Evolutionary conservation across 2,888 invertebrate species (phyloP).

Genomic region (Ceratothoa steindachneri): DNA sequence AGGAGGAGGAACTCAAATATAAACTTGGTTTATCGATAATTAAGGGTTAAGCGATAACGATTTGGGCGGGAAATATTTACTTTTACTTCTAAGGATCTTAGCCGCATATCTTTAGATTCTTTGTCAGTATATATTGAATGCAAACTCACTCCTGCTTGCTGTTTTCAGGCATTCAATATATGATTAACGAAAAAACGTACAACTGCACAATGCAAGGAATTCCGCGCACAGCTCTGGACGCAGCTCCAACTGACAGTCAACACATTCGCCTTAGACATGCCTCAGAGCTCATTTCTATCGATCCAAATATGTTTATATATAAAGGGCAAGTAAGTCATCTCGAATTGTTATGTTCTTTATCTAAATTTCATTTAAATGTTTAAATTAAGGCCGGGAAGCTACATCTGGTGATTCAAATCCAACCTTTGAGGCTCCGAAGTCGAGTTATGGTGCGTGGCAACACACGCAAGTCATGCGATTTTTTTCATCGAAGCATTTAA

Average conservation of each 20-base stretch:
- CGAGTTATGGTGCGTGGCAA: neutral
- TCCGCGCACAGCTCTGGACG: constrained; percentile 48
- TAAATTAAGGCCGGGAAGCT: no score
- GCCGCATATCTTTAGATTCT: no score
- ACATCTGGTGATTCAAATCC: neutral
- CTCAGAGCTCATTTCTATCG: constrained; percentile 49
- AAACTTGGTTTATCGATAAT: no score
- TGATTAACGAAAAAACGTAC: constrained; percentile 49
- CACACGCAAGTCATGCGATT: no score
- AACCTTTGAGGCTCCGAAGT: neutral
- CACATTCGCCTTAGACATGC: constrained; percentile 49
- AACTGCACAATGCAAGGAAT: constrained; percentile 50
- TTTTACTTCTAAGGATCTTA: no score
- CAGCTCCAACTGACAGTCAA: constrained; percentile 47
- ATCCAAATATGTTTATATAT: constrained; percentile 48
- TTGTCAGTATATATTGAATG: no score
- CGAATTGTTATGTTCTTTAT: neutral
- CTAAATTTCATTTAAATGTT: no score
- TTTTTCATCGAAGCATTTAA: no score
- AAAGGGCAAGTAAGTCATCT: constrained; percentile 49
- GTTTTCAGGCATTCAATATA: constrained; percentile 49
- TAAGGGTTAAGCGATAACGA: no score
- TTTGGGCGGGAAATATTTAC: no score
- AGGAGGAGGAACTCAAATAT: no score
- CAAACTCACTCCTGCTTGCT: no score